Percentiles rank a stretch among this genome's conserved stretches.
Conservation (phyloP, 2,797 vertebrate genomes). For the Pempheris klunzingeri region DNA sequence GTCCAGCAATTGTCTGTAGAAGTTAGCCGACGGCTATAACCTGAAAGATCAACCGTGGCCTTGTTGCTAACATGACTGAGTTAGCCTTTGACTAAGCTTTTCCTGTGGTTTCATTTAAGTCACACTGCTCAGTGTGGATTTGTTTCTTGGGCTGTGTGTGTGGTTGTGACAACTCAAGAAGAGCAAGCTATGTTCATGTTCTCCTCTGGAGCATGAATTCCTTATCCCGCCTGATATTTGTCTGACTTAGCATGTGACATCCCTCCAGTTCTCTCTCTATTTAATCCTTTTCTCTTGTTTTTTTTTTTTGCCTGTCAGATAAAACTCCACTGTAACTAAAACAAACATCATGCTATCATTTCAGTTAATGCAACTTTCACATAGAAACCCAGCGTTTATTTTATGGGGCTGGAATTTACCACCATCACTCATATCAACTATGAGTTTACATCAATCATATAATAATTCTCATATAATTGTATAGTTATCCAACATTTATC, state of each 20-base stretch:
- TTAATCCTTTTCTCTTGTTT: conserved; percentile 19
- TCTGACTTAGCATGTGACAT: conserved; percentile 46
- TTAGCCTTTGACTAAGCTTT: conserved; percentile 18
- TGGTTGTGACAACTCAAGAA: conserved; percentile 13
- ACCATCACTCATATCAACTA: not conserved
- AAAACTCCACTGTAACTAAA: not conserved
- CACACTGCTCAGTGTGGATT: not conserved
- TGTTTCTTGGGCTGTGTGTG: not conserved
- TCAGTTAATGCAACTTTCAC: not conserved
- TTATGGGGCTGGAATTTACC: not conserved
- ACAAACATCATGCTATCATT: not conserved
- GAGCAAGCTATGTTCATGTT: conserved; percentile 17
- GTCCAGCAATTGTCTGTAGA: conserved; percentile 20
- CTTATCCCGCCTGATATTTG: conserved; percentile 24
- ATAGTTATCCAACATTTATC: not conserved
- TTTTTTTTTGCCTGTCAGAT: not conserved
- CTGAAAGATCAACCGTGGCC: conserved; percentile 11
- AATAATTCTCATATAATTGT: not conserved
- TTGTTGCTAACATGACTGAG: conserved; percentile 13
- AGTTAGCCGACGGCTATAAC: conserved; percentile 11
- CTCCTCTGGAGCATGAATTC: conserved; percentile 37
- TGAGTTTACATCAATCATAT: not conserved
- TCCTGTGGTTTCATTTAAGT: conserved; percentile 29
- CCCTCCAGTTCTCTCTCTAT: conserved; percentile 13
- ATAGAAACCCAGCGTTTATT: not conserved